phyloP scores from a whole-genome alignment of 2,113 vertebrate genomes.

The Nipponia nippon region DNA sequence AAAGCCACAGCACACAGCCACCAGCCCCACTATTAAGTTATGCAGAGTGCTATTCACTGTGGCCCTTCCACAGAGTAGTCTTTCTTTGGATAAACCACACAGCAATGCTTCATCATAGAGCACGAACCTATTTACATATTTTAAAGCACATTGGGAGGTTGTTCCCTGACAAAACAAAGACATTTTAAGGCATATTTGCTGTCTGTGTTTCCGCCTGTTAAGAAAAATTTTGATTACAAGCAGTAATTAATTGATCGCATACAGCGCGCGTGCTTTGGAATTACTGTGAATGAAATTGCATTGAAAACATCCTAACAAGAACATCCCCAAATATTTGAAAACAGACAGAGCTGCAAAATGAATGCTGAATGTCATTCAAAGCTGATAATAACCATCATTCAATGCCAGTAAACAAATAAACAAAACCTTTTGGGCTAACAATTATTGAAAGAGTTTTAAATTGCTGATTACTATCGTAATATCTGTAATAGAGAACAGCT shows the following conservation, averaged over 20 bases:
- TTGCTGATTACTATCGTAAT: conserved; percentile 44
- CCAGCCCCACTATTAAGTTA: background rate
- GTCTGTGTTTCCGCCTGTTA: background rate
- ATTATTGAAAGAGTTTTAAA: conserved; percentile 43
- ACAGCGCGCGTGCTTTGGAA: conserved; percentile 3
- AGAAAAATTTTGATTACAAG: conserved; percentile 40
- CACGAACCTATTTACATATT: conserved; percentile 16
- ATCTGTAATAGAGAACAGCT: conserved; percentile 62
- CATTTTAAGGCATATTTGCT: conserved; percentile 8
- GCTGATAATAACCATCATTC: conserved; percentile 52
- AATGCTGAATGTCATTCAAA: conserved; percentile 53
- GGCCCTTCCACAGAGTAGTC: background rate
- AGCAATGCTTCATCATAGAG: background rate
- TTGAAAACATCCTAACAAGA: conserved; percentile 46
- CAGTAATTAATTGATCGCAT: conserved; percentile 27
- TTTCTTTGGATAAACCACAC: background rate
- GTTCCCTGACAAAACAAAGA: conserved; percentile 29
- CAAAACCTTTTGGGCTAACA: conserved; percentile 57
- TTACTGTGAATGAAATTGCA: conserved; percentile 19
- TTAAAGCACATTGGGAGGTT: conserved; percentile 6
- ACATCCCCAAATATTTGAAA: conserved; percentile 49
- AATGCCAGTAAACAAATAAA: conserved; percentile 55
- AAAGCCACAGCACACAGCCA: background rate
- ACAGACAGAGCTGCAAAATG: conserved; percentile 31
- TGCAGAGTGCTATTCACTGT: background rate